Percentiles rank a stretch among this genome's conserved stretches.
phyloP scores from a whole-genome alignment of 2,797 vertebrate genomes.

The Monodelphis domestica region DNA sequence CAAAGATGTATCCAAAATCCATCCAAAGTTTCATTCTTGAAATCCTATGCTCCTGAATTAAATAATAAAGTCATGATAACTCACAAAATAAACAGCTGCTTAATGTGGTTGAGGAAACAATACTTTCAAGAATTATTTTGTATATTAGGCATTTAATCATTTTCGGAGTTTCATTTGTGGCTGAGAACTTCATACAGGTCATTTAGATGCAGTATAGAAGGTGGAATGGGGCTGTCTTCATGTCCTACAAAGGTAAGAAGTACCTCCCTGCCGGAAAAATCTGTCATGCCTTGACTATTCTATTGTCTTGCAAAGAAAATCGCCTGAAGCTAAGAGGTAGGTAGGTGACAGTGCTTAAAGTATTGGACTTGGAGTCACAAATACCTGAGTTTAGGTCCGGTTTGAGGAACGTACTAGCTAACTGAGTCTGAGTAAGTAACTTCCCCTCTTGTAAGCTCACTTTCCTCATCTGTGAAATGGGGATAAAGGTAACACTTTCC shows the following conservation, averaged over 20 bases:
- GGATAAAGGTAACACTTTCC: not conserved
- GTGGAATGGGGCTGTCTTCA: not conserved
- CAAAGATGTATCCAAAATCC: not conserved
- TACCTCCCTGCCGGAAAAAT: not conserved
- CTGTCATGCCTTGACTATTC: not conserved
- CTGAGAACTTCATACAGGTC: conserved; percentile 10
- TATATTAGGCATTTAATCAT: not conserved
- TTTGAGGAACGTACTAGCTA: not conserved
- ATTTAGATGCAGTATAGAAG: conserved; percentile 11
- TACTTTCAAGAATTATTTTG: not conserved
- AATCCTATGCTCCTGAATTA: not conserved
- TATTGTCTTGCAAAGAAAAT: not conserved
- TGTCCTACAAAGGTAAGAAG: not conserved
- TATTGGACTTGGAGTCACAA: not conserved
- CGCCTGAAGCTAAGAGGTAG: not conserved
- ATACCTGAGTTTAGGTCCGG: not conserved
- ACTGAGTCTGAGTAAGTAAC: not conserved
- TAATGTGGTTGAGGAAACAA: not conserved
- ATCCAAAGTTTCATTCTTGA: not conserved
- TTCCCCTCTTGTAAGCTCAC: not conserved
- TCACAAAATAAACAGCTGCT: not conserved
- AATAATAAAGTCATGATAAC: not conserved
- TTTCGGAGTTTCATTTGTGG: not conserved
- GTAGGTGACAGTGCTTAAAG: not conserved
- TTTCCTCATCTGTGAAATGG: not conserved